These are phyloP conservation scores for Alaudala cheleensis DNA, from an alignment of 2,113 vertebrate genomes.

Conservation along the genomic window DNA sequence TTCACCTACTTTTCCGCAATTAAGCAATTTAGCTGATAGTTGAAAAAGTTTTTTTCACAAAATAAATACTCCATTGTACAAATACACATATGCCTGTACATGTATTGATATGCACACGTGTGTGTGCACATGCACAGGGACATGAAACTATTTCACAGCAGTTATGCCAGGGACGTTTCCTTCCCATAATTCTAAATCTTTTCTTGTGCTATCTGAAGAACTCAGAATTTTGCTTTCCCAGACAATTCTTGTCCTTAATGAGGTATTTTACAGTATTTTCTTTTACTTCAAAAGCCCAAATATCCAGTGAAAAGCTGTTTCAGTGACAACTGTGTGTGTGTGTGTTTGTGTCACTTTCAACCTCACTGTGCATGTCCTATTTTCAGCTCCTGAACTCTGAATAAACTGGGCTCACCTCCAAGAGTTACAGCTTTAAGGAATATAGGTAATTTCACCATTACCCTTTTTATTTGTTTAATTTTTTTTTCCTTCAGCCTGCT, in stretches of 20 bases:
- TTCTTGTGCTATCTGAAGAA: neutral
- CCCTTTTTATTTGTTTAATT: constrained; percentile 40
- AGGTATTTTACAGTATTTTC: neutral
- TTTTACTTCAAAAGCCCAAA: neutral
- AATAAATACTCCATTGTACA: neutral
- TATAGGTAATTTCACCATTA: constrained; percentile 69
- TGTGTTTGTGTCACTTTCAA: neutral
- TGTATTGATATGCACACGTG: fast-evolving
- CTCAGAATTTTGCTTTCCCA: neutral
- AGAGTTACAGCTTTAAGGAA: constrained; percentile 70
- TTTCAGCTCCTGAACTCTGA: constrained; percentile 68
- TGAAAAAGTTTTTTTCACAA: neutral
- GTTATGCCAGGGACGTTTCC: neutral
- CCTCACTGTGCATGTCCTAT: constrained; percentile 68
- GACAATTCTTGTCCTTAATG: neutral
- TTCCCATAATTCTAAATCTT: neutral
- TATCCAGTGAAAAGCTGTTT: neutral
- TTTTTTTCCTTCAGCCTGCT: neutral
- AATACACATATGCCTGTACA: neutral
- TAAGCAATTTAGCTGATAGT: constrained; percentile 12
- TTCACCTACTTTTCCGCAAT: constrained; percentile 32
- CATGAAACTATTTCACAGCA: neutral
- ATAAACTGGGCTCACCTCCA: constrained; percentile 32
- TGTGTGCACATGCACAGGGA: neutral
- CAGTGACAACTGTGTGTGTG: neutral